Evolutionary conservation across 2,797 vertebrate species (phyloP), one percentile per base, ranked within the genome.

Genomic region (Coreius guichenoti): DNA sequence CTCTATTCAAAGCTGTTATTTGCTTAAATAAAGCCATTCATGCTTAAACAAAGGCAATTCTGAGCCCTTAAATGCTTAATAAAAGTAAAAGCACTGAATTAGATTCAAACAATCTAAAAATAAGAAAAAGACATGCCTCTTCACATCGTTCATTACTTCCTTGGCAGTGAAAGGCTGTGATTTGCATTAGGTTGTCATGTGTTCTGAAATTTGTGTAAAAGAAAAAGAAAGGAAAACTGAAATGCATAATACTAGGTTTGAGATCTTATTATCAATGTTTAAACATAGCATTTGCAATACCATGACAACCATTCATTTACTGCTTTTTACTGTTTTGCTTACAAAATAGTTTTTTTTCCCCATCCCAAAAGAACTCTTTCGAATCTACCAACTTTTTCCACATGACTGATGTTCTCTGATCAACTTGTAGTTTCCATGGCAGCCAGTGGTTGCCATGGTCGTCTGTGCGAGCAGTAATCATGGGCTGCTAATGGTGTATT

Each of bases 401-500:
- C 69, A 31, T 78, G 39, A 39, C 73, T 82, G 68, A 72, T 65
- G 58, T 81, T 68, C 29, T 78, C 39, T 6, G 58, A 63, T 86
- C 75, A 74, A 49, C 86, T 80, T 73, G 54, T 58, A 80, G 83
- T 85, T 88, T 68, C 86, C 80, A 76, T 76, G 68, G 81, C 39
- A 84, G 82, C 70, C 76, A 81, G 78, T 43, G 33, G 82, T 85
- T 84, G 73, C 84, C 61, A 87, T 82, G 77, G 77, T 83, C 69
- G 14, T 82, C 75, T 26, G 80, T 83, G 77, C 61, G 14, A 51
- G 39, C 51, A 49, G 78, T 87, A 69, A 74, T 84, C 86, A 79
- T 29, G 36, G 79, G 58, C 67, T 84, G 54, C 83, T 81, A 81
- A 83, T 82, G 85, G 61, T 76, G 33, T 77, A 43, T 80, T 86